phyloP scores from a whole-genome alignment of 2,888 invertebrate genomes.

The Chalcosyrphus nemorum region DNA sequence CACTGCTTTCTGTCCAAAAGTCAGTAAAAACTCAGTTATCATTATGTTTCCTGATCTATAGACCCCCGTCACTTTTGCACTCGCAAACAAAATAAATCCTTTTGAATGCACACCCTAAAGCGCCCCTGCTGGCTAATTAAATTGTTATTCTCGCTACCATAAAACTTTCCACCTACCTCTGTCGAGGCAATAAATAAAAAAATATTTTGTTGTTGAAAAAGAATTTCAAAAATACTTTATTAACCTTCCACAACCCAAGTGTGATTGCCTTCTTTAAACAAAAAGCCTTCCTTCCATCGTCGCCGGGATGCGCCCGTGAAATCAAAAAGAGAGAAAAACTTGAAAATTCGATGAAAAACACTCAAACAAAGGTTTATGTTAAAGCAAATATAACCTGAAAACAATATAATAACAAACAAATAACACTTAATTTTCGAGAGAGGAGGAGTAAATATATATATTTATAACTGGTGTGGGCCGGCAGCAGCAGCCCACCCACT shows the following conservation, averaged over 20 bases:
- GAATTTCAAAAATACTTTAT: background rate
- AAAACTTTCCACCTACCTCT: background rate
- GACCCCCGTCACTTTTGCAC: too few species aligned
- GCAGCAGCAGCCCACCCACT: slow-evolving; percentile 9
- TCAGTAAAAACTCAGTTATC: too few species aligned
- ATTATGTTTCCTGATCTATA: too few species aligned
- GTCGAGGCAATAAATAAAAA: background rate
- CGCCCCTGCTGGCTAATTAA: background rate
- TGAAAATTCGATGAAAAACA: background rate
- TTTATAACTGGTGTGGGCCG: too few species aligned
- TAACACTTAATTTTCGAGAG: slow-evolving; percentile 57
- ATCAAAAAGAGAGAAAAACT: background rate
- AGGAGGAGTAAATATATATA: background rate
- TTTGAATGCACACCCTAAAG: background rate
- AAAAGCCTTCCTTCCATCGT: background rate
- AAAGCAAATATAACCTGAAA: slow-evolving; percentile 46
- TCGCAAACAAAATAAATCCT: too few species aligned
- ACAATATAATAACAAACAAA: slow-evolving; percentile 68
- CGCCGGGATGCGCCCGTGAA: background rate
- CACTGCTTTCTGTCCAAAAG: too few species aligned
- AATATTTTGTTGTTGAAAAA: background rate
- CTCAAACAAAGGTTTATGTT: background rate
- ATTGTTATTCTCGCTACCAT: background rate
- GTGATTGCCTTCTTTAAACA: background rate
- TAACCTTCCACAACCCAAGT: background rate